Evolutionary conservation across 2,888 invertebrate species (phyloP).

Genomic region (Limnephilus marmoratus): DNA sequence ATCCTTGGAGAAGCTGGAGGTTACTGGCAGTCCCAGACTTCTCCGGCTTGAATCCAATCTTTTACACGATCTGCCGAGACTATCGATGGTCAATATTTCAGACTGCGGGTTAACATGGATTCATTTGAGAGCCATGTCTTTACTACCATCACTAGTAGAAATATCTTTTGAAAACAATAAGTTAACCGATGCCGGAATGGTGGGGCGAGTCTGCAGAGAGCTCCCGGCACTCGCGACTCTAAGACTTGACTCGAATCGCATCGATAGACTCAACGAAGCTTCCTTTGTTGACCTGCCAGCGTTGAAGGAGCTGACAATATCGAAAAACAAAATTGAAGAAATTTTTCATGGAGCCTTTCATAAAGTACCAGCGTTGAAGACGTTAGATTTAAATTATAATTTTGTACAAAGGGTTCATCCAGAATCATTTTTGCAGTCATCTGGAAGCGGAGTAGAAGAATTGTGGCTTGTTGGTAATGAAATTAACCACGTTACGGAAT

Average conservation of each 20-base stretch:
- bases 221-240: slow-evolving; percentile 84
- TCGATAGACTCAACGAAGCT: slow-evolving; percentile 85
- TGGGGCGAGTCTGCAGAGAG: slow-evolving; percentile 87
- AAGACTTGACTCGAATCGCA: slow-evolving; percentile 84
- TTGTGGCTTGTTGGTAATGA: slow-evolving; percentile 86
- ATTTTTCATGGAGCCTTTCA: slow-evolving; percentile 90
- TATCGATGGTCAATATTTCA: slow-evolving; percentile 85
- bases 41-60: slow-evolving; percentile 84
- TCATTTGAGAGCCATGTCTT: slow-evolving; percentile 86
- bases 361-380: slow-evolving; percentile 84
- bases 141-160: slow-evolving; percentile 84
- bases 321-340: slow-evolving; percentile 85
- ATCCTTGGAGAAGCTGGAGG: slow-evolving; percentile 84
- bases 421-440: slow-evolving; percentile 87
- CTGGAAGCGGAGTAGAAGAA: slow-evolving; percentile 86
- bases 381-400: slow-evolving; percentile 87
- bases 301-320: slow-evolving; percentile 81
- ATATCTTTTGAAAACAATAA: slow-evolving; percentile 84
- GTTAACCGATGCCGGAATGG: slow-evolving; percentile 87
- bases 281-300: slow-evolving; percentile 88
- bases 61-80: slow-evolving; percentile 82
- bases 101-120: slow-evolving; percentile 86
- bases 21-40: slow-evolving; percentile 83
- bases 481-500: slow-evolving; percentile 85
- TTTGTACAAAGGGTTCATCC: slow-evolving; percentile 86